Conservation (phyloP, 2,888 invertebrate genomes). For the Pollenia angustigena region DNA sequence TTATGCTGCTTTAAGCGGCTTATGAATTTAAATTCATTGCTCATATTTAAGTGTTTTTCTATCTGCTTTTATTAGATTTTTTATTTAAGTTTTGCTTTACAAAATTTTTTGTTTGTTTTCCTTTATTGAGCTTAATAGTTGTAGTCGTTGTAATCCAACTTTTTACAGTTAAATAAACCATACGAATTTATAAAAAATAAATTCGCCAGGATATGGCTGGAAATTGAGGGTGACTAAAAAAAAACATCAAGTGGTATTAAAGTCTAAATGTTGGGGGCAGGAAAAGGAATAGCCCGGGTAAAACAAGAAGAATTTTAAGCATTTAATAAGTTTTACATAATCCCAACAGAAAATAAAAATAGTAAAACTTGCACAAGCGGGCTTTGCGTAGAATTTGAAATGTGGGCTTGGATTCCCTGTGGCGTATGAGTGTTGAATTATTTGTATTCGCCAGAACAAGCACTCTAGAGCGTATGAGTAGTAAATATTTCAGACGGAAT, state of each 20-base stretch:
- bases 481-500: slow-evolving; percentile 5
- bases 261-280: not conserved
- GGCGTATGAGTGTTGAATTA: slow-evolving; percentile 40
- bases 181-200: slow-evolving; percentile 55
- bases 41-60: slow-evolving; percentile 20
- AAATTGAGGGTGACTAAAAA: not conserved
- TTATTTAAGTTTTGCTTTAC: no score
- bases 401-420: slow-evolving; percentile 19
- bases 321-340: slow-evolving; percentile 42
- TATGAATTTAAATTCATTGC: slow-evolving; percentile 54
- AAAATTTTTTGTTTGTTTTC: not conserved
- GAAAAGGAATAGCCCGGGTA: not conserved
- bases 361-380: not conserved
- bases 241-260: not conserved
- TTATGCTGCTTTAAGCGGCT: slow-evolving; percentile 55
- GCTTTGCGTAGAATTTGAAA: slow-evolving; percentile 22
- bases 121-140: slow-evolving; percentile 59
- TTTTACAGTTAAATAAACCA: slow-evolving; percentile 57
- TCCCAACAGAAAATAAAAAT: not conserved
- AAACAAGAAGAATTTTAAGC: not conserved
- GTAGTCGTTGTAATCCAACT: slow-evolving; percentile 69
- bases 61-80: not conserved
- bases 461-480: not conserved
- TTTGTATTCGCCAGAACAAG: not conserved
- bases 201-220: not conserved